These are phyloP conservation scores for Papilio polytes DNA, from an alignment of 1,140 invertebrate species.

Conservation along the genomic window DNA sequence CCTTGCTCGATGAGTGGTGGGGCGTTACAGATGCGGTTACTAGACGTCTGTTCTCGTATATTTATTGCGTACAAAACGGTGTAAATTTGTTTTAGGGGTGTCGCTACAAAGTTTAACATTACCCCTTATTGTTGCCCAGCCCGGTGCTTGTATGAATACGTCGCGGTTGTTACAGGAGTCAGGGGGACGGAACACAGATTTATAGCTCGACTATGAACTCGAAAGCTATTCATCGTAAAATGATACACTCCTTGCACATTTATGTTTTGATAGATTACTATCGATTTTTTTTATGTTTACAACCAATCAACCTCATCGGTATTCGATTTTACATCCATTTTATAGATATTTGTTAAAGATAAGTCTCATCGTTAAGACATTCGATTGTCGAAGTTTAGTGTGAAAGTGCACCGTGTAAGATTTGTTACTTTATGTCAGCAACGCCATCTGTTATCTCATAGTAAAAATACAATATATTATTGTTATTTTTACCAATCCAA, in stretches of 20 bases:
- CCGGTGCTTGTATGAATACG: conserved; percentile 42
- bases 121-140: conserved; percentile 49
- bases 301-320: not conserved
- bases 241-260: conserved; percentile 40
- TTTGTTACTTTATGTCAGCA: not conserved
- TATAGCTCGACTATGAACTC: conserved; percentile 53
- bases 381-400: not conserved
- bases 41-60: conserved; percentile 48
- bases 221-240: conserved; percentile 48
- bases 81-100: conserved; percentile 69
- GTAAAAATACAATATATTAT: not conserved
- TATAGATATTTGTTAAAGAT: not conserved
- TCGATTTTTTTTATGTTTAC: not conserved
- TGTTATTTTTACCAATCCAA: not conserved
- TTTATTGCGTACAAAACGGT: conserved; percentile 58
- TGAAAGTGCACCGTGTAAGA: not conserved
- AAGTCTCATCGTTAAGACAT: no score
- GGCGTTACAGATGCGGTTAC: conserved; percentile 50
- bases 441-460: not conserved
- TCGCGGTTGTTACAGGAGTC: conserved; percentile 50
- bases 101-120: conserved; percentile 55
- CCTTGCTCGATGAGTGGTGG: conserved; percentile 42
- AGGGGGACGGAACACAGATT: conserved; percentile 50
- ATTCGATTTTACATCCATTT: not conserved
- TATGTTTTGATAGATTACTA: conserved; percentile 17